A percentile compares a stretch with the other conserved stretches of the same genome.
These are phyloP conservation scores for Amphilophus citrinellus DNA, from an alignment of 2,113 vertebrate genomes.

Conservation along the genomic window DNA sequence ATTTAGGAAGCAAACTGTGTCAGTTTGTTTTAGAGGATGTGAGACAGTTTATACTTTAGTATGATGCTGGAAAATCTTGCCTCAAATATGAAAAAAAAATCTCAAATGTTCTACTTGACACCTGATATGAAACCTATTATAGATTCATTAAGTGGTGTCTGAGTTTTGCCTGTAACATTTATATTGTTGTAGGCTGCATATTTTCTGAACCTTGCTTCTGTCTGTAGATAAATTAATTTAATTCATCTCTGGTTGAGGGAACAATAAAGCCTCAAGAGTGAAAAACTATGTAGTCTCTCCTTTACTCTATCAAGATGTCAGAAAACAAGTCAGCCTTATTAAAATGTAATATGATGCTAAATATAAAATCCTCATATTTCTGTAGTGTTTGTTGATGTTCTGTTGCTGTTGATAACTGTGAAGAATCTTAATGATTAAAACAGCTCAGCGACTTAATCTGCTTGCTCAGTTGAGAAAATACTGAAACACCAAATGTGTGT, in stretches of 20 bases:
- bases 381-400: not conserved
- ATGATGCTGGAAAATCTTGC: not conserved
- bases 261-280: not conserved
- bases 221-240: not conserved
- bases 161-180: not conserved
- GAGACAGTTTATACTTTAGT: not conserved
- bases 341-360: not conserved
- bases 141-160: not conserved
- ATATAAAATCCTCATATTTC: not conserved
- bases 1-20: not conserved
- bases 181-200: not conserved
- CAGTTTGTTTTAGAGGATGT: not conserved
- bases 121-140: not conserved
- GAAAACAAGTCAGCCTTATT: not conserved
- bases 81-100: not conserved
- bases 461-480: not conserved
- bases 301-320: not conserved
- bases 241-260: not conserved
- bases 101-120: not conserved
- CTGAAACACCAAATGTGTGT: constrained; percentile 16
- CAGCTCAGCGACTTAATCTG: not conserved
- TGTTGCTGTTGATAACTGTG: not conserved
- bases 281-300: not conserved
- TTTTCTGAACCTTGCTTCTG: constrained; percentile 6
- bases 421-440: constrained; percentile 1